Base-by-base conservation (phyloP, 2,888 invertebrate genomes). In the Stratiomys singularior region DNA sequence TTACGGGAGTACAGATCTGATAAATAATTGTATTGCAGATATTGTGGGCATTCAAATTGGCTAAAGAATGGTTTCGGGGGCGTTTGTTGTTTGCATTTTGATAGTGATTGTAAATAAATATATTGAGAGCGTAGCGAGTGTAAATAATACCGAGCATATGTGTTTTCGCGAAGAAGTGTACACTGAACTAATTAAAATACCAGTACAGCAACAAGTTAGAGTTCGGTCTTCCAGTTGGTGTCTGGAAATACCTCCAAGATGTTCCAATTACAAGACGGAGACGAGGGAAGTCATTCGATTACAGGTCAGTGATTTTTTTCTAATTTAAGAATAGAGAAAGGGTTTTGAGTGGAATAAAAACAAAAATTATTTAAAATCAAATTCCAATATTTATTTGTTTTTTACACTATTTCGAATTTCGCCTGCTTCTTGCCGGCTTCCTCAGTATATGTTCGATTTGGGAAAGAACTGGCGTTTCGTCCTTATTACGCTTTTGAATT, bases 151-250 rank as follows among this genome's bases (percentile, higher is more conserved):
- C 5, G 84, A 76, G 52, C 78, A 87, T 56, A 84, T 87, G 21
- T 87, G 86, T 72, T 85, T 84, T 11, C 85, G 85, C 44, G 86
- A 87, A 79, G 87, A 87, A 78, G 84, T 83, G 81, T 93, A 93
- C 87, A 91, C 90, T 79, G 91, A 87, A 80, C 82, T 84, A 27
- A 52, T 84, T 67, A 83, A 83, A 78, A 82, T 83, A 74, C 86
- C 87, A 21, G 82, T 83, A 58, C 82, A 84, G 81, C 92, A 93
- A 78, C 92, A 93, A 71, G 92, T 93, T 85, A 88, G 90, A 2
- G 90, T 94, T 69, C 89, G 93, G 80, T 91, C 92, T 1, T 93
- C 93, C 84, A 91, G 90, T 82, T 95, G 94, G 94, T 95, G 95
- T 83, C 87, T 93, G 83, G 90, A 92, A 79, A 89, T 94, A 83